Base-by-base conservation (phyloP, 2,113 vertebrate genomes). In the Suricata suricatta region DNA sequence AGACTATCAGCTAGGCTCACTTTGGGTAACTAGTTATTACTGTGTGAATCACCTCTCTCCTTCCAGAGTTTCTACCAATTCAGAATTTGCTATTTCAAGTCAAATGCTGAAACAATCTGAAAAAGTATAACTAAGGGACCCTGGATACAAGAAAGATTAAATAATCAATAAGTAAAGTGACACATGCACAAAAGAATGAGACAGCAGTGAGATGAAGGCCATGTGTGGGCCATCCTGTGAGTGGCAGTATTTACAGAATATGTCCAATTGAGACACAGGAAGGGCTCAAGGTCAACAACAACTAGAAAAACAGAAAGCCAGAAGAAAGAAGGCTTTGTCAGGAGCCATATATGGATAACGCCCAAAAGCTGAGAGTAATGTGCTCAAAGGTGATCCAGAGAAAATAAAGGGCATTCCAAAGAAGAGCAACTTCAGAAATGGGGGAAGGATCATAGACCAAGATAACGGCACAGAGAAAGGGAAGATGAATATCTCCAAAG, bases 131-230 rank as follows among this genome's bases (percentile, higher is more conserved):
- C 29, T 81, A 21, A 72, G 41, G 83, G 74, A 90, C 35, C 66
- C 79, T 66, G 74, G 52, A 74, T 76, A 80, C 47, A 92, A 88
- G 52, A 83, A 91, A 92, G 41, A 97, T 95, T 87, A 96, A 95
- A 92, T 96, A 95, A 95, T 97, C 97, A 96, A 93, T 97, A 97
- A 96, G 25, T 60, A 72, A 93, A 89, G 54, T 94, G 88, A 88
- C 97, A 96, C 47, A 31, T n/a, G 44, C 54, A 88, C 33, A 89
- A 80, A 97, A 94, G 91, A 77, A 81, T 3, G 10, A 93, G 82
- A 76, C 79, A 90, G 91, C 66, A 68, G 77, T 76, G 57, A 97
- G 94, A 77, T 1, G 16, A n/a, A 64, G 77, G 90, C 60, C 87
- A 96, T 88, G 47, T 57, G 7, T 72, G 88, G 85, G 71, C 76